Base-by-base conservation (phyloP, 1,140 invertebrate genomes). In the Listronotus bonariensis region DNA sequence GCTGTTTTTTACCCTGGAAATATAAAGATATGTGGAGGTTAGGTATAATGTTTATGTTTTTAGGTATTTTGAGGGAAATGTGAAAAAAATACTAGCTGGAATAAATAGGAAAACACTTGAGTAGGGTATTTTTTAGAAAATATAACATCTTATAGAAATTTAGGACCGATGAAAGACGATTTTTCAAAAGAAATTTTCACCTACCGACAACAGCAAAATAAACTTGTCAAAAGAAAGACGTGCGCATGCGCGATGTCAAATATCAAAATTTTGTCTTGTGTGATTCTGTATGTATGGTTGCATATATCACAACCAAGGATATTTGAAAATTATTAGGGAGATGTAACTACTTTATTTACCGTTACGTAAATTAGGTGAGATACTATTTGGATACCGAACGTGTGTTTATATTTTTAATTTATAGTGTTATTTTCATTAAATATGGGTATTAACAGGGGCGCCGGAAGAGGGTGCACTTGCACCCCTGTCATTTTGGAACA, bases 171-270 rank as follows among this genome's bases (percentile, higher is more conserved):
- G 71, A 63, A 60, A 45, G n/a, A 62, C 56, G 71, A 74, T 73
- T 70, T 72, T 57, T n/a, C 6, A 9, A 17, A 62, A 43, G 15
- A 55, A 69, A 59, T 36, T 59, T 65, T 51, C 53, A 72, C 72
- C 31, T 65, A 74, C 72, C 71, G 64, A 73, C 64, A 70, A 69
- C 71, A 74, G 67, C 73, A 65, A 71, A 55, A 65, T 54, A 65
- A 62, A 68, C 68, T 62, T 67, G 34, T 65, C 42, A 58, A 51
- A 51, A 52, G 41, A 65, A 48, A 15, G 15, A 56, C 6, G 10
- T 11, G 12, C 38, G 38, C 52, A 48, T 20, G 15, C 45, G 12
- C 12, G 15, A 10, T 48, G 17, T 20, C 7, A 20, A 48, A 36
- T 26, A 5, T 26, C 20, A 45, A 45, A 45, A 9, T 5, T 48